These are phyloP conservation scores for Pristionchus pacificus DNA, from an alignment of 1,140 invertebrate species.

Conservation along the genomic window DNA sequence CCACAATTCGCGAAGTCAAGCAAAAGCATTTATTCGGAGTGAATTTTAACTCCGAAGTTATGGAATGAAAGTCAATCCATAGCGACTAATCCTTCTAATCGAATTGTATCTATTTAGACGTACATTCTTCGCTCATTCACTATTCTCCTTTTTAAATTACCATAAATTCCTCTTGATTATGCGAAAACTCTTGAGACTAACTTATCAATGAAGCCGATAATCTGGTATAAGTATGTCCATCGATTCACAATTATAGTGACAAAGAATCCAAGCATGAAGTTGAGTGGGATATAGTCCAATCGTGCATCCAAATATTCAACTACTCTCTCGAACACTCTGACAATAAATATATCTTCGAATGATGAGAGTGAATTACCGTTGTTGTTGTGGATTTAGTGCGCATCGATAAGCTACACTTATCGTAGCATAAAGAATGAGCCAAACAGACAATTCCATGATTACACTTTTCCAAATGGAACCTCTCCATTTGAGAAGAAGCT, in stretches of 20 bases:
- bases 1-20: too few species aligned
- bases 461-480: conserved; percentile 96
- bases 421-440: conserved; percentile 76
- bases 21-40: too few species aligned
- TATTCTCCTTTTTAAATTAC: background rate
- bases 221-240: conserved; percentile 51
- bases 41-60: too few species aligned
- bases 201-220: conserved; percentile 57
- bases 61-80: too few species aligned
- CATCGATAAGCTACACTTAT: conserved; percentile 84
- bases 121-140: background rate
- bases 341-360: background rate
- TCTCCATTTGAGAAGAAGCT: conserved; percentile 73
- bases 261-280: conserved; percentile 57
- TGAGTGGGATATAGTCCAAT: conserved; percentile 49
- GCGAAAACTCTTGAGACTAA: too few species aligned
- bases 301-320: conserved; percentile 41
- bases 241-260: conserved; percentile 49
- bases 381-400: conserved; percentile 63
- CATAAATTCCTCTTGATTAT: background rate
- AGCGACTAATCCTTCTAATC: background rate
- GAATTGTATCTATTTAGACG: background rate
- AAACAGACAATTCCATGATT: conserved; percentile 85
- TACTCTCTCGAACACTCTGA: conserved; percentile 29
- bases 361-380: conserved; percentile 20